These are phyloP conservation scores for Drosophila neocordata DNA, from an alignment of 1,140 invertebrate species.

Conservation along the genomic window DNA sequence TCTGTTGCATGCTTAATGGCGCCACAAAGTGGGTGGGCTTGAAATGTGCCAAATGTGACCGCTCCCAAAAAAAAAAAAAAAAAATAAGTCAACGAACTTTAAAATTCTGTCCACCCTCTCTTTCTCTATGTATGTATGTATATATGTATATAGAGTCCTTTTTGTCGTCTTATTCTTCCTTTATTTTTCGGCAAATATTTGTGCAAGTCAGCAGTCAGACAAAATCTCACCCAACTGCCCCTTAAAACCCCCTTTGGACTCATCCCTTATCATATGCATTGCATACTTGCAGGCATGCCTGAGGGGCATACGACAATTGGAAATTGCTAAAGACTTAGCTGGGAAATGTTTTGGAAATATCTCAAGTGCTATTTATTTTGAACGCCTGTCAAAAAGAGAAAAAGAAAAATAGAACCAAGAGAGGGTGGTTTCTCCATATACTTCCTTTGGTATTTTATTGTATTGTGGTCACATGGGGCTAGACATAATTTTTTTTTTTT, in stretches of 20 bases:
- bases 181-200: constrained; percentile 67
- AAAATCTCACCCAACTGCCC: constrained; percentile 30
- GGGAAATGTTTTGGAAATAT: constrained; percentile 78
- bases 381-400: constrained; percentile 46
- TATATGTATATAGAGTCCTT: constrained; percentile 13
- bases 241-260: constrained; percentile 19
- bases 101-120: constrained; percentile 53
- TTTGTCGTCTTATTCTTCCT: constrained; percentile 17
- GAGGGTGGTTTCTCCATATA: constrained; percentile 29
- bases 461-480: constrained; percentile 20
- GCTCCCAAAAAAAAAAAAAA: not conserved
- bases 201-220: constrained; percentile 64
- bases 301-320: constrained; percentile 26
- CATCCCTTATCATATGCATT: constrained; percentile 65
- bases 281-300: constrained; percentile 55
- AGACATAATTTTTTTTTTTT: not conserved
- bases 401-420: not conserved
- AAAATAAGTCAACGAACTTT: constrained; percentile 68
- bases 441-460: constrained; percentile 18
- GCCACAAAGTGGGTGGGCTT: constrained; percentile 47
- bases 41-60: constrained; percentile 42
- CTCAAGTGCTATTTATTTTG: constrained; percentile 75
- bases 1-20: constrained; percentile 71
- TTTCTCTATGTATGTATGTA: no score
- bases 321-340: constrained; percentile 62